Conservation (phyloP, 2,113 vertebrate genomes). For the Argyrosomus japonicus region DNA sequence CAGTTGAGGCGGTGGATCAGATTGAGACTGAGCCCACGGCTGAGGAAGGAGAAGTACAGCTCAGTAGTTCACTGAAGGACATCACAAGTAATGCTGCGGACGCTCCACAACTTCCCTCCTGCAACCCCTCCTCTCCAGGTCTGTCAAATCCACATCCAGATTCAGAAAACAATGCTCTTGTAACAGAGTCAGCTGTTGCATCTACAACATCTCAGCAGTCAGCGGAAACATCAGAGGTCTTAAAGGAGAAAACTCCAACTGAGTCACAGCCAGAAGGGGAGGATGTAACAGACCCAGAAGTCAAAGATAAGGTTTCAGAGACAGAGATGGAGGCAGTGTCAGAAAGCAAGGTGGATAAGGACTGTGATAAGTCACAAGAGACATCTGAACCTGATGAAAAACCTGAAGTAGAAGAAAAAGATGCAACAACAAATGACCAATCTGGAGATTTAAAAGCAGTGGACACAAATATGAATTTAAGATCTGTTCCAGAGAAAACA, state of each 20-base stretch:
- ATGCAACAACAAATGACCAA: slow-evolving; percentile 5
- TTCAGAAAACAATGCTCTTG: slow-evolving; percentile 80
- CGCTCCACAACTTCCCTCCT: slow-evolving; percentile 86
- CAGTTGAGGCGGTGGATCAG: slow-evolving; percentile 87
- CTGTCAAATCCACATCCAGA: slow-evolving; percentile 87
- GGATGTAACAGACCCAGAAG: background rate
- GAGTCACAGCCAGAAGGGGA: slow-evolving; percentile 32
- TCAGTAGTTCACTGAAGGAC: slow-evolving; percentile 64
- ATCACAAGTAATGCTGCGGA: slow-evolving; percentile 83
- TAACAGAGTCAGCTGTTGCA: slow-evolving; percentile 77
- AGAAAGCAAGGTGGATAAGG: slow-evolving; percentile 32
- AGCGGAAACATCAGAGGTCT: slow-evolving; percentile 36
- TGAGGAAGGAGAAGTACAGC: slow-evolving; percentile 82
- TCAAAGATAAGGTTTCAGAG: slow-evolving; percentile 21
- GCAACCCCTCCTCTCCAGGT: slow-evolving; percentile 85
- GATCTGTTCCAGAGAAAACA: slow-evolving; percentile 66
- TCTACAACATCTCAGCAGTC: slow-evolving; percentile 16
- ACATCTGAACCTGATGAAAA: slow-evolving; percentile 25
- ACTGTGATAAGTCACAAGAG: slow-evolving; percentile 33
- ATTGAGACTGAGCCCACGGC: slow-evolving; percentile 81
- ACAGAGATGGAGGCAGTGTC: slow-evolving; percentile 32
- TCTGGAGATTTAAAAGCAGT: slow-evolving; percentile 35
- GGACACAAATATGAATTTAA: slow-evolving; percentile 60
- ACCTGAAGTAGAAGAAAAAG: slow-evolving; percentile 21
- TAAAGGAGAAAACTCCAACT: slow-evolving; percentile 43